Base-by-base conservation (phyloP, 2,888 invertebrate genomes). In the Volucella bombylans region DNA sequence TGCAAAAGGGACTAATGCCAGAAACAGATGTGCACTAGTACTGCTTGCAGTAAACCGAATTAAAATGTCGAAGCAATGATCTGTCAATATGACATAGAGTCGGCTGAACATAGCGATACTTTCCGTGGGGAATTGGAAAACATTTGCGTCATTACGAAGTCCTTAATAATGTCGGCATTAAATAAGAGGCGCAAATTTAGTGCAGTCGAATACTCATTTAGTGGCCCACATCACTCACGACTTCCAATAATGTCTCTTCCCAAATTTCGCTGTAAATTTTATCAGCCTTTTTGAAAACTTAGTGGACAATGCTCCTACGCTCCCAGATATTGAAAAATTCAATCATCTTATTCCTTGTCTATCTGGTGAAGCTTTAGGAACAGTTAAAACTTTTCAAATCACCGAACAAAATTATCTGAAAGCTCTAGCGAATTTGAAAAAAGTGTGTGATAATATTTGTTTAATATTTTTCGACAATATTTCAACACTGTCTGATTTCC, bases 381-480 rank as follows among this genome's bases (percentile, higher is more conserved):
- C 80, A 23, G 82, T 86, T 1, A 80, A 78, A 11, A 80, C 81
- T 1, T 87, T 64, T 12, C 80, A 86, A 43, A 62, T 86, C 12
- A 52, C 73, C 0, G 81, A 81, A n/a, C 43, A 64, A 55, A 87
- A 86, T 65, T 82, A 74, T 57, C 54, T 78, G n/a, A 82, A 87
- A 61, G 81, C 82, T 3, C 54, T 80, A 47, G 65, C 41, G 2
- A 61, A 15, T 39, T 57, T 18, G 18, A 18, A 18, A 65, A 65
- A 62, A 62, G 45, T 47, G 59, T 59, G 54, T 45, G 55, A 68
- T 31, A 38, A 74, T 61, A 77, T 68, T 11, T 86, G 82, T 67
- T 47, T 82, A 3, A 87, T 87, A 73, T 86, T 85, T 79, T 85
- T 78, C 41, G 72, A 87, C 31, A 86, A 69, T 39, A 69, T 85